Evolutionary conservation across 2,888 invertebrate species (phyloP), one percentile per base, ranked within the genome.

Genomic region (Helleia helle): DNA sequence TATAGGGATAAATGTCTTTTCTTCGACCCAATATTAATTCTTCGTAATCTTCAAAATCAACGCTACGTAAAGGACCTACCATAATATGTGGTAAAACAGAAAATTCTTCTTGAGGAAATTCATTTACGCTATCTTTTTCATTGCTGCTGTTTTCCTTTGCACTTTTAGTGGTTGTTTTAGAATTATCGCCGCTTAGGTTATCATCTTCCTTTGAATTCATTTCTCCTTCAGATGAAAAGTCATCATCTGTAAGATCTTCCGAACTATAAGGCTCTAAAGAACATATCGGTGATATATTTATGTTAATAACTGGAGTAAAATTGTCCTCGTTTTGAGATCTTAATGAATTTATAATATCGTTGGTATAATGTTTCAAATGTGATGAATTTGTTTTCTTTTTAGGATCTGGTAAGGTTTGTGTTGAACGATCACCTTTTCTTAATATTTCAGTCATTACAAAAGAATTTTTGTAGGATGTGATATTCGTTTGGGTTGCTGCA

Each of bases 271-370:
- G 69, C 44, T 83, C 83, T 5, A 59, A 62, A 14, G 74, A 58
- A 59, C 84, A 88, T 36, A 83, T 71, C 48, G 88, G 87, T 1
- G 87, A 86, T 50, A 89, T 88, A 53, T 88, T 89, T 41, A 89
- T 89, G 49, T 87, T 88, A 29, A 89, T 86, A 2, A 87, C 68
- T 27, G 87, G 80, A 8, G 85, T 64, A 34, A 69, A 59, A 47
- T 46, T 59, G 27, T 85, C 80, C 45, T 71, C 59, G 24, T 34
- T 15, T 38, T 47, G 49, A 42, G 52, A 56, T 22, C 64, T 55
- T 4, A 50, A 55, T 5, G 51, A 45, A 43, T 62, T 54, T 42
- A 52, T n/a, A n/a, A n/a, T 50, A 39, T 52, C 52, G 47, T 54
- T 59, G 9, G 64, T 45, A 39, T 62, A 59, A 43, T 62, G 70